These are phyloP conservation scores for Chloebia gouldiae DNA, from an alignment of 2,113 vertebrate species.

Conservation along the genomic window DNA sequence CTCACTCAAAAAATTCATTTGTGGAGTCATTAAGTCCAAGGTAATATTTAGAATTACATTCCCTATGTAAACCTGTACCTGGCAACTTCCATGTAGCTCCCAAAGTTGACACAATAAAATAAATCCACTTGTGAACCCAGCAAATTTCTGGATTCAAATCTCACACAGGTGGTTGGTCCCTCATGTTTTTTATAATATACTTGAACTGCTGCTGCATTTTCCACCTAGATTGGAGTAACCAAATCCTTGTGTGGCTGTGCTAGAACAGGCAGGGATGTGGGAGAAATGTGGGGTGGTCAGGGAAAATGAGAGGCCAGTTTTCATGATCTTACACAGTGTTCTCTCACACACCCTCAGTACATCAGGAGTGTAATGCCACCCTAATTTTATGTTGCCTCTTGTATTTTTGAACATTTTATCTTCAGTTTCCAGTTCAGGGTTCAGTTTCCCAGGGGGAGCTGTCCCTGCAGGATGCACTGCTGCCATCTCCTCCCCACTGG, in stretches of 20 bases:
- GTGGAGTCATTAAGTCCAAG: background rate
- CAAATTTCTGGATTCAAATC: background rate
- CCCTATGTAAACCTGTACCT: background rate
- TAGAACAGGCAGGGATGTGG: background rate
- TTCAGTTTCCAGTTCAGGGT: background rate
- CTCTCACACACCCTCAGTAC: background rate
- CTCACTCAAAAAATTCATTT: background rate
- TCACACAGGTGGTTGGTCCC: background rate
- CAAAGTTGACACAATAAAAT: background rate
- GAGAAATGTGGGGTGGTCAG: too few species aligned
- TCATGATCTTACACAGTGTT: background rate
- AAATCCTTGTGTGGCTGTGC: background rate
- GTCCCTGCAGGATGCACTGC: background rate
- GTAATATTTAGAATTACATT: background rate
- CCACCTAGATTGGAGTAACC: background rate
- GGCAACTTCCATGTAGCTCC: background rate
- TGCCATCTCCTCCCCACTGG: background rate
- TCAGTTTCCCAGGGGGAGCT: background rate
- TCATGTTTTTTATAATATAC: background rate
- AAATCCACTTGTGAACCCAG: background rate
- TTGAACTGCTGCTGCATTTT: background rate
- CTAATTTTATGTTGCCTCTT: background rate
- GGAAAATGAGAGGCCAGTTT: background rate
- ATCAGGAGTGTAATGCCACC: background rate
- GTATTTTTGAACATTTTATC: background rate